Percentiles rank a stretch among this genome's conserved stretches.
Evolutionary conservation across 2,888 invertebrate genomes (phyloP).

Genomic region (Chironomus riparius): DNA sequence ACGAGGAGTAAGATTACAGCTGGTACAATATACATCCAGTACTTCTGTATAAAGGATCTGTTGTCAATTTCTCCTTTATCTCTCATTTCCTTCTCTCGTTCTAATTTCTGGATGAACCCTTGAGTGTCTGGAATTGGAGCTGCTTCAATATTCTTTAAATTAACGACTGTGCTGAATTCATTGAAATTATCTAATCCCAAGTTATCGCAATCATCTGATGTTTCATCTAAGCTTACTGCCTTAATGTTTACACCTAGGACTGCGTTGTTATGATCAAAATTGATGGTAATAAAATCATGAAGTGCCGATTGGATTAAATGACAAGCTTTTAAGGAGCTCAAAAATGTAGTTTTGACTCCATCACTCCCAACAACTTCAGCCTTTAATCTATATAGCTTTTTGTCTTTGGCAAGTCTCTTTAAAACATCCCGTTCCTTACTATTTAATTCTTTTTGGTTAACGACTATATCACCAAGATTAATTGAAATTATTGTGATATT

Average conservation of each 20-base stretch:
- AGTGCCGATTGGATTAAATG: slow-evolving; percentile 65
- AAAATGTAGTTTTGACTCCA: slow-evolving; percentile 56
- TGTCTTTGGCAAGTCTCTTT: slow-evolving; percentile 54
- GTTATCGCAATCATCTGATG: slow-evolving; percentile 57
- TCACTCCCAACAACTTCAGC: slow-evolving; percentile 59
- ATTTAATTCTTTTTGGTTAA: slow-evolving; percentile 53
- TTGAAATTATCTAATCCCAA: slow-evolving; percentile 36
- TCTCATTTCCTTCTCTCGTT: slow-evolving; percentile 79
- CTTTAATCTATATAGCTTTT: slow-evolving; percentile 67
- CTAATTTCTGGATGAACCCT: slow-evolving; percentile 95
- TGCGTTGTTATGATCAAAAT: slow-evolving; percentile 68
- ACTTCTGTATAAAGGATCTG: slow-evolving; percentile 94
- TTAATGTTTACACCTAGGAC: slow-evolving; percentile 62
- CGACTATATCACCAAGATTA: slow-evolving; percentile 52
- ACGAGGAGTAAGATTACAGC: slow-evolving; percentile 83
- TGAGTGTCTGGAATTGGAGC: slow-evolving; percentile 89
- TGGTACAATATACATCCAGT: slow-evolving; percentile 92
- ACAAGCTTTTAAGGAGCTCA: slow-evolving; percentile 74
- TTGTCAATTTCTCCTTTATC: slow-evolving; percentile 89
- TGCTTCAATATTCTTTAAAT: slow-evolving; percentile 67
- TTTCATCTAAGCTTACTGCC: slow-evolving; percentile 63
- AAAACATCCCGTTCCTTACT: slow-evolving; percentile 44
- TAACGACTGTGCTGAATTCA: slow-evolving; percentile 66
- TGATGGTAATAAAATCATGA: slow-evolving; percentile 68
- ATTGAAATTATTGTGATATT: slow-evolving; percentile 63